Base-by-base conservation (phyloP, 2,797 vertebrate species). In the Gymnothorax javanicus region DNA sequence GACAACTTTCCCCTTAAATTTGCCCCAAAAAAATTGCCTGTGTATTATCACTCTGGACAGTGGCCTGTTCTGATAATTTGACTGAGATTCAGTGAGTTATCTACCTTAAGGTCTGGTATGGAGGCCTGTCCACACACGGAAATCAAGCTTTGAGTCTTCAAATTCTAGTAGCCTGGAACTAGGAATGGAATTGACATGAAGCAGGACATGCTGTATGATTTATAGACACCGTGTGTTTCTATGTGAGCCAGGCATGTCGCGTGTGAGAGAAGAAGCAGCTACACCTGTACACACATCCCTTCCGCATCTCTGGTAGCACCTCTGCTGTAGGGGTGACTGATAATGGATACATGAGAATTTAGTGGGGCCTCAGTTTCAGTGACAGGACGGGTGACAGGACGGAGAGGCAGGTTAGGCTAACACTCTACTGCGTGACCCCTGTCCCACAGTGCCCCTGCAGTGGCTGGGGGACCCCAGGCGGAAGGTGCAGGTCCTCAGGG, bases 381-480 rank as follows among this genome's bases (percentile, higher is more conserved):
- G n/a, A 77, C 50, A 33, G 27, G 9, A 77, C 73, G 17, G 60
- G 60, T 5, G n/a, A 77, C 50, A 33, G 27, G 9, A 77, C 73
- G 17, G 60, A 11, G 15, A 0, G 17, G n/a, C 4, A 20, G 3
- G 13, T 2, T 43, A 43, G 33, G 33, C 33, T 43, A 43, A 43
- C 33, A 1, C 33, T 1, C 33, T 43, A 43, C 33, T 43, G 33
- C 33, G 33, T 11, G 33, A 43, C 60, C 11, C 7, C 43, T 62
- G 5, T 64, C 33, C 8, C 17, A 20, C 33, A 27, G 4, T 82
- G 23, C 69, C 56, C 59, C n/a, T 69, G 96, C 95, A 90, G 7
- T 95, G 93, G 91, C 73, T 96, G 89, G 96, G 96, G 87, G 92
- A 95, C 88, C 95, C 94, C 67, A 87, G 64, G 81, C 94, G 96